Percentiles rank a stretch among this genome's conserved stretches.
These are phyloP conservation scores for Hydropsyche tenuis DNA, from an alignment of 1,140 invertebrate species.

Conservation along the genomic window DNA sequence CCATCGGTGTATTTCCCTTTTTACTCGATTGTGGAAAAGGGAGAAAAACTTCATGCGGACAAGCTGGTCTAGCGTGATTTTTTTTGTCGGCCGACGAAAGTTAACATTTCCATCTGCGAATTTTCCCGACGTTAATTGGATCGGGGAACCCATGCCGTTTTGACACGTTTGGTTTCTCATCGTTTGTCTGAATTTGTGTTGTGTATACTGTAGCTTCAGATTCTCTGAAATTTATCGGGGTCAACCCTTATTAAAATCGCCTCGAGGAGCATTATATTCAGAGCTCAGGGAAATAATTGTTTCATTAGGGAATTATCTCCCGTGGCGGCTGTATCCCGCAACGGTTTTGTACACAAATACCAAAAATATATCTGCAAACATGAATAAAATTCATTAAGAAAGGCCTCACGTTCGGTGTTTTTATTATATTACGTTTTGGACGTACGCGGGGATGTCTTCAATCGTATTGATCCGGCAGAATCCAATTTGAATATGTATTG, in stretches of 20 bases:
- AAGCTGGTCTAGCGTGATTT: no score
- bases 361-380: neutral
- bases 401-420: no score
- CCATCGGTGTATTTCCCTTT: neutral
- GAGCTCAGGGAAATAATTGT: slow-evolving; percentile 16
- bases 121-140: no score
- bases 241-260: slow-evolving; percentile 14
- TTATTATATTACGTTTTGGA: no score
- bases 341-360: neutral
- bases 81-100: no score
- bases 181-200: slow-evolving; percentile 1
- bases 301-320: slow-evolving; percentile 20
- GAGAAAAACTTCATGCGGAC: no score
- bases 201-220: neutral
- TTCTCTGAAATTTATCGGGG: neutral
- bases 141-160: neutral
- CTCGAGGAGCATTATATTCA: neutral
- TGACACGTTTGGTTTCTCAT: neutral
- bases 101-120: no score
- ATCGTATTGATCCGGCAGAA: neutral
- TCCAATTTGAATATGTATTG: neutral
- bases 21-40: neutral
- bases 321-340: neutral
- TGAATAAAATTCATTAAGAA: neutral
- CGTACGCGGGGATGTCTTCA: neutral